These are phyloP conservation scores for Rhagonycha lutea DNA, from an alignment of 2,888 invertebrate species.

Conservation along the genomic window DNA sequence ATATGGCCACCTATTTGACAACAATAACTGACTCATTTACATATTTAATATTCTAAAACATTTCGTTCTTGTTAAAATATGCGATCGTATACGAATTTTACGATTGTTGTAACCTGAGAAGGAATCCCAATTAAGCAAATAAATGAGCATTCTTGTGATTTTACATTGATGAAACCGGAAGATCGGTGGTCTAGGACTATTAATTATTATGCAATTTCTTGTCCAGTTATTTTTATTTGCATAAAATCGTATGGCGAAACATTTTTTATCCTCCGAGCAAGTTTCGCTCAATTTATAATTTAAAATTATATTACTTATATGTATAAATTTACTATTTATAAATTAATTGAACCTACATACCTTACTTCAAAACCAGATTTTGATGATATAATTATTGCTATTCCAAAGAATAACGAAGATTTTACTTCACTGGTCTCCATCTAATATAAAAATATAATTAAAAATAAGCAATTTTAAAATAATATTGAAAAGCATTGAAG, in stretches of 20 bases:
- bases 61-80: not conserved
- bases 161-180: not conserved
- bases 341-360: no score
- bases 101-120: not conserved
- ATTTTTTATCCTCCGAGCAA: not conserved
- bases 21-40: not conserved
- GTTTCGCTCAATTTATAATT: not conserved
- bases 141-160: not conserved
- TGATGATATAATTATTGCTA: not conserved
- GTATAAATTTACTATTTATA: no score
- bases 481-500: no score
- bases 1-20: not conserved
- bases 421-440: no score
- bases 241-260: not conserved
- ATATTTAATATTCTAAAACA: not conserved
- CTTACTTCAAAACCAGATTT: not conserved
- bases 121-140: not conserved
- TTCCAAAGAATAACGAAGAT: no score
- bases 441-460: no score
- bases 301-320: no score
- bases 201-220: not conserved
- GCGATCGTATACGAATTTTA: not conserved
- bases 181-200: not conserved
- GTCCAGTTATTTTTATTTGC: not conserved
- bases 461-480: no score